These are phyloP conservation scores for Scytalopus superciliaris DNA, from an alignment of 2,113 vertebrate species.

Conservation along the genomic window DNA sequence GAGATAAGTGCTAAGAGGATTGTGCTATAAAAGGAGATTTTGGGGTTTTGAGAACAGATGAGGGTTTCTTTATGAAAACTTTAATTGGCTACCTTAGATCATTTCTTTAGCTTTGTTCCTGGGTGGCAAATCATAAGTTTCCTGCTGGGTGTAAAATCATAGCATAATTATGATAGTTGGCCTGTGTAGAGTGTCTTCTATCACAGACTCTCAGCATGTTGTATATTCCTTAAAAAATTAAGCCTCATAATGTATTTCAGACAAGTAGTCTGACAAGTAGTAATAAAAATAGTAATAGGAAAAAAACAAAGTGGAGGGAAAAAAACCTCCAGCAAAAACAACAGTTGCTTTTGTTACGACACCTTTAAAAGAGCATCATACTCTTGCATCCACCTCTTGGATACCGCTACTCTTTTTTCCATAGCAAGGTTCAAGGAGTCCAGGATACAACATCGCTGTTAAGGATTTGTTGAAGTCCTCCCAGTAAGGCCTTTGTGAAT, in stretches of 20 bases:
- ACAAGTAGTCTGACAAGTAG: slow-evolving; percentile 56
- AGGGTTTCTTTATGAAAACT: slow-evolving; percentile 62
- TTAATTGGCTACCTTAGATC: slow-evolving; percentile 66
- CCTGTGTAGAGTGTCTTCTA: slow-evolving; percentile 28
- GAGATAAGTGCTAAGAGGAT: slow-evolving; percentile 59
- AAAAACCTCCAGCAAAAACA: not conserved
- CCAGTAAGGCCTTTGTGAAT: not conserved
- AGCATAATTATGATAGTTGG: slow-evolving; percentile 54
- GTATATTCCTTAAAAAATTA: slow-evolving; percentile 39
- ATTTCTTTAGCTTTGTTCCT: slow-evolving; percentile 67
- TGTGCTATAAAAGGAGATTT: slow-evolving; percentile 63
- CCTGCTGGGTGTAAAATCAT: slow-evolving; percentile 56
- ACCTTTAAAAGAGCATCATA: slow-evolving; percentile 7
- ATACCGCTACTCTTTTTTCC: not conserved
- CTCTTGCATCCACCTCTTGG: not conserved
- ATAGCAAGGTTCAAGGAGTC: not conserved
- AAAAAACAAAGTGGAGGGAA: not conserved
- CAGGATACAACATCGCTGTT: not conserved
- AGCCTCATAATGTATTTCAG: slow-evolving; percentile 22
- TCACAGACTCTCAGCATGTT: slow-evolving; percentile 44
- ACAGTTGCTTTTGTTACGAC: not conserved
- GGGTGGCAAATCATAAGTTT: slow-evolving; percentile 62
- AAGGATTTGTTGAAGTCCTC: not conserved
- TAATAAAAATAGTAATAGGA: slow-evolving; percentile 46
- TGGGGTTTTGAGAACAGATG: slow-evolving; percentile 45